These are phyloP conservation scores for Bryconaethiops microstoma DNA, from an alignment of 2,797 vertebrate species.

Conservation along the genomic window DNA sequence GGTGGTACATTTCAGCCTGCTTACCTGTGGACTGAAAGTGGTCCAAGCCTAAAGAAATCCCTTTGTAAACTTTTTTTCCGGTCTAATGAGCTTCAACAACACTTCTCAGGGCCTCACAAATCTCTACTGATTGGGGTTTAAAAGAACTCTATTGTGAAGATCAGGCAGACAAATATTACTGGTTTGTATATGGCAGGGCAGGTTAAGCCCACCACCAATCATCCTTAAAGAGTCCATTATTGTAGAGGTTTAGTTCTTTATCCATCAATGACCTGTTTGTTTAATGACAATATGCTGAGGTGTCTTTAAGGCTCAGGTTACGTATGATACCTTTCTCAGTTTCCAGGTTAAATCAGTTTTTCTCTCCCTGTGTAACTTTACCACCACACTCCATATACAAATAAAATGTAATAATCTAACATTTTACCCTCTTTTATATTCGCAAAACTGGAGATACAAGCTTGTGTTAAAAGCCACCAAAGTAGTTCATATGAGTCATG, in stretches of 20 bases:
- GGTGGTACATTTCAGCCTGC: background rate
- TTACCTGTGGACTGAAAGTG: background rate
- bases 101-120: background rate
- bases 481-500: no score
- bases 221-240: background rate
- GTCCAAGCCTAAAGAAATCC: background rate
- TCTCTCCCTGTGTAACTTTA: no score
- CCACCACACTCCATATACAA: no score
- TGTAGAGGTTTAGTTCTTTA: background rate
- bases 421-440: no score
- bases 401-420: no score
- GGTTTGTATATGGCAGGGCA: background rate
- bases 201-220: background rate
- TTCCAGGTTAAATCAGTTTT: no score
- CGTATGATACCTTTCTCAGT: no score
- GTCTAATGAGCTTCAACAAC: background rate
- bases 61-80: background rate
- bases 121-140: background rate
- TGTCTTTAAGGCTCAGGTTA: background rate
- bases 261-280: background rate
- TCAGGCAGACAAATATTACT: background rate
- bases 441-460: no score
- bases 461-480: no score
- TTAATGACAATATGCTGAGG: background rate
- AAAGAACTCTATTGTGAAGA: background rate